These are phyloP conservation scores for Orussus abietinus DNA, from an alignment of 1,140 invertebrate species.

Conservation along the genomic window DNA sequence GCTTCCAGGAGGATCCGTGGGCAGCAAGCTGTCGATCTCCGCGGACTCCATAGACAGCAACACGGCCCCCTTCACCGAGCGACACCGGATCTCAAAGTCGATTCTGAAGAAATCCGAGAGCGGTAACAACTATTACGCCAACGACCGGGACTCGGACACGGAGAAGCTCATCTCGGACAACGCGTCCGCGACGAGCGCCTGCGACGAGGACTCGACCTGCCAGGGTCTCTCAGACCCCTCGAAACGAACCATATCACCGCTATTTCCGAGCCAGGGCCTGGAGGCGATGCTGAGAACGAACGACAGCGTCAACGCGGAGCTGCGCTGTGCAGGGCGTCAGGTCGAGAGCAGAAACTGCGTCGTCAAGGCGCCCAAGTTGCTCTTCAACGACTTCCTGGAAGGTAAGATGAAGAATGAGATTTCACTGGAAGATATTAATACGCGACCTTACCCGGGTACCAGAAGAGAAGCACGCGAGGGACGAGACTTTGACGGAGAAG, in stretches of 20 bases:
- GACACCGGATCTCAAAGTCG: conserved; percentile 67
- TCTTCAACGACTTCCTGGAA: conserved; percentile 33
- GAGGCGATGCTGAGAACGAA: conserved; percentile 48
- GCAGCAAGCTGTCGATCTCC: conserved; percentile 67
- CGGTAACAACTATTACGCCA: conserved; percentile 48
- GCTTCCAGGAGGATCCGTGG: no score
- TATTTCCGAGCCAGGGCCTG: conserved; percentile 42
- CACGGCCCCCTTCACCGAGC: conserved; percentile 60
- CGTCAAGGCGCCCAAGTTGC: conserved; percentile 27
- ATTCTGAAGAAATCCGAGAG: conserved; percentile 75
- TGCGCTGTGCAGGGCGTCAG: conserved; percentile 28
- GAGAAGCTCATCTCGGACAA: conserved; percentile 72
- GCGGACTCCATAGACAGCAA: conserved; percentile 67
- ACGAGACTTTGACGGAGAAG: conserved; percentile 47
- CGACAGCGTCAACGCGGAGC: conserved; percentile 46
- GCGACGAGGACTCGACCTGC: conserved; percentile 49
- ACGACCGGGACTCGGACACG: conserved; percentile 61
- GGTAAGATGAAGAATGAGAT: conserved; percentile 37
- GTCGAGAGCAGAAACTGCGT: conserved; percentile 23
- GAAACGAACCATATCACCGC: conserved; percentile 36
- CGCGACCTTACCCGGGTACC: conserved; percentile 25
- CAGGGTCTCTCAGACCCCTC: conserved; percentile 37
- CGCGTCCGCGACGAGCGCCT: conserved; percentile 51
- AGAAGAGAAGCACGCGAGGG: conserved; percentile 52
- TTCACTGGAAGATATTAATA: conserved; percentile 14